Percentiles rank a stretch among this genome's conserved stretches.
Evolutionary conservation across 2,797 vertebrate genomes (phyloP).

Genomic region (Pterois miles): DNA sequence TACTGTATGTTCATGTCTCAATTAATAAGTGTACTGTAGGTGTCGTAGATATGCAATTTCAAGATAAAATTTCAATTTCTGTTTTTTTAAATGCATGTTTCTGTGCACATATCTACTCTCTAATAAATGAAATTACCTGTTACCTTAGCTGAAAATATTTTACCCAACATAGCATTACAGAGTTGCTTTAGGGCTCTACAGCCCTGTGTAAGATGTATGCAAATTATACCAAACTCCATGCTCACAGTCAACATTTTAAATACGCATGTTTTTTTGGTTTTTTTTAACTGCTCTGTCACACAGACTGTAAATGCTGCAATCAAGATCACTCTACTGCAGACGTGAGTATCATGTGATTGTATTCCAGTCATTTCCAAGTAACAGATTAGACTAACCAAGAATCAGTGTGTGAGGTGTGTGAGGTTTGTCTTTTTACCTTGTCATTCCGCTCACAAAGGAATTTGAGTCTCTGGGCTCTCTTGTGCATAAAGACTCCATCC

Average conservation of each 20-base stretch:
- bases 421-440: slow-evolving; percentile 81
- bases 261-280: not conserved
- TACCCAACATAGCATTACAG: not conserved
- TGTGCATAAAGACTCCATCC: slow-evolving; percentile 96
- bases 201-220: not conserved
- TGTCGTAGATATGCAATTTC: not conserved
- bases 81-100: not conserved
- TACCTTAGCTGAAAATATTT: not conserved
- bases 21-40: not conserved
- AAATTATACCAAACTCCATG: not conserved
- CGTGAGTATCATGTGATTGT: not conserved
- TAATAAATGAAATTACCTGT: not conserved
- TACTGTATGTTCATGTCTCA: not conserved
- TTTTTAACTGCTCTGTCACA: not conserved
- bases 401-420: not conserved
- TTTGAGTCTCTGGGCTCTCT: slow-evolving; percentile 93
- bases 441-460: slow-evolving; percentile 95
- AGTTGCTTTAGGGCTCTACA: not conserved
- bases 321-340: not conserved
- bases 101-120: not conserved
- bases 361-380: not conserved
- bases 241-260: not conserved
- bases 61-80: not conserved
- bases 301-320: not conserved
- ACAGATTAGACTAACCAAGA: not conserved